Evolutionary conservation across 1,140 invertebrate genomes (phyloP), one percentile per base, ranked within the genome.

Genomic region (Sycophila sp.): DNA sequence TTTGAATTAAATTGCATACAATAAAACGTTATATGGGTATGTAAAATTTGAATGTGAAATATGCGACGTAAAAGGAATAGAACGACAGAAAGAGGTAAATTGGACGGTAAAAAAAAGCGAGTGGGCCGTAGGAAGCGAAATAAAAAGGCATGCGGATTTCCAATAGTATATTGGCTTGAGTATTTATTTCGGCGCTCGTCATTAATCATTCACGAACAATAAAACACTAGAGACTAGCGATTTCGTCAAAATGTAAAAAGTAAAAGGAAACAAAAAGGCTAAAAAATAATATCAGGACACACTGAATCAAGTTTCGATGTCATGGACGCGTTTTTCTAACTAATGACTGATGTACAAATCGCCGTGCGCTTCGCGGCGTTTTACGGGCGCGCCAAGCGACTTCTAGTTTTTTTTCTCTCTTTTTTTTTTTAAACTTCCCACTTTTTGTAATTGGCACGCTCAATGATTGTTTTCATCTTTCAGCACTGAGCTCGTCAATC

Each of bases 161-260:
- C 42, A 64, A 64, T 49, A 51, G 19, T 58, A 24, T 53, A 62
- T 53, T 55, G 58, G 34, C 13, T 62, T 59, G 67, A 69, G 47
- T 69, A 62, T 69, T 69, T 69, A 62, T 69, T 69, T 62, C 22
- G 24, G 32, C 47, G 30, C 47, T 62, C 34, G 13, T 53, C 45
- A 19, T 53, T 68, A 40, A 40, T 36, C 45, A 53, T 53, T 69
- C 34, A 62, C 42, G 19, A 68, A 68, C 40, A 62, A 69, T 30
- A 69, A 28, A 68, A 60, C 30, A 60, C 45, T 69, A 69, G 40
- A 62, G 55, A 69, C 51, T 67, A 67, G 65, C 55, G 55, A 68
- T 51, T 53, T 55, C 45, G 24, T 49, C 17, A 51, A 32, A 62
- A 62, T 22, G 15, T 58, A 62, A 47, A 42, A 69, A 69, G 19